Conservation (phyloP, 2,888 invertebrate genomes). For the Troides oblongomaculatus region DNA sequence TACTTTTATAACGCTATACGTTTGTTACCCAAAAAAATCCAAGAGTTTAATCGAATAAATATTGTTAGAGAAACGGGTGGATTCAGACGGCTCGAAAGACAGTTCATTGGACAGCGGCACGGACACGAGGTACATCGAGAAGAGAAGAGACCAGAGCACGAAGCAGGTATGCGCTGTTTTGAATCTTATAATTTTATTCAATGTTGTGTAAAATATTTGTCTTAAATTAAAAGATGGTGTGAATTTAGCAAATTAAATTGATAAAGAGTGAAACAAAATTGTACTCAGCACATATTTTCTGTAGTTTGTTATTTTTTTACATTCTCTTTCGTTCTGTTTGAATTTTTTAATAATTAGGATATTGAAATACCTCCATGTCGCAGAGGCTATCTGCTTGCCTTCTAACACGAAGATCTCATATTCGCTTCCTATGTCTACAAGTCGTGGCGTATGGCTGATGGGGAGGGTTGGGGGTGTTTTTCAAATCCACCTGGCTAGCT, state of each 20-base stretch:
- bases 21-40: neutral
- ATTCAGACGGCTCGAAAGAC: conserved; percentile 88
- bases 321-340: too few relatives aligned
- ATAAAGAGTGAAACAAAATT: too few relatives aligned
- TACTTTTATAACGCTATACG: neutral
- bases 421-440: too few relatives aligned
- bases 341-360: too few relatives aligned
- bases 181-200: neutral
- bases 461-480: too few relatives aligned
- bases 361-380: too few relatives aligned
- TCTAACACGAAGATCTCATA: too few relatives aligned
- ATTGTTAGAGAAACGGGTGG: conserved; percentile 80
- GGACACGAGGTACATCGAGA: conserved; percentile 81
- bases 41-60: neutral
- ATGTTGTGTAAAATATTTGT: neutral
- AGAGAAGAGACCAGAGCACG: conserved; percentile 74
- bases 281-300: too few relatives aligned
- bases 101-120: conserved; percentile 92
- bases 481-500: too few relatives aligned
- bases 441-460: too few relatives aligned
- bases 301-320: too few relatives aligned
- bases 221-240: neutral
- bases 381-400: too few relatives aligned
- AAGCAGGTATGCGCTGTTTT: conserved; percentile 73
- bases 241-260: neutral